Conservation (phyloP, 2,797 vertebrate species). For the Rhincodon typus region DNA sequence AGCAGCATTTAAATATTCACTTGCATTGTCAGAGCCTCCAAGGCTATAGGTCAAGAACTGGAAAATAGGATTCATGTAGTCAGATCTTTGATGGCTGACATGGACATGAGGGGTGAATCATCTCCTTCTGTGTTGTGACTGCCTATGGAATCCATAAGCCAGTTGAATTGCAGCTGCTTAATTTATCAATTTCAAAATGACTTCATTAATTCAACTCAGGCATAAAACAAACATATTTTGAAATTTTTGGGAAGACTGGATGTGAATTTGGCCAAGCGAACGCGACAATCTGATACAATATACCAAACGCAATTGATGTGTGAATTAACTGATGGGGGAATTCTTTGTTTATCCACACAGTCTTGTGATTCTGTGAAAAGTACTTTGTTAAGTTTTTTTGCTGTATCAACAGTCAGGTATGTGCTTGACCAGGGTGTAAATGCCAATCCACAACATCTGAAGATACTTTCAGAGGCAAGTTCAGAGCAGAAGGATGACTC, state of each 20-base stretch:
- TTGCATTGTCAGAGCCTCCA: too few relatives aligned
- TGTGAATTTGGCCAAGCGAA: neutral
- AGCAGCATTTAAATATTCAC: too few relatives aligned
- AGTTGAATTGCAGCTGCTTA: neutral
- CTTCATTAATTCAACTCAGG: neutral
- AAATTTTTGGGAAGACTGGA: neutral
- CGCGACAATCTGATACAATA: neutral
- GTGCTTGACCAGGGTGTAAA: neutral
- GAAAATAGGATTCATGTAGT: too few relatives aligned
- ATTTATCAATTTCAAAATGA: neutral
- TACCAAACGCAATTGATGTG: neutral
- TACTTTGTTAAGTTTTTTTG: neutral
- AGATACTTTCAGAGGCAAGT: neutral
- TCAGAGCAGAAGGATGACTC: neutral
- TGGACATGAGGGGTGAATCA: too few relatives aligned
- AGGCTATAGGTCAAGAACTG: too few relatives aligned
- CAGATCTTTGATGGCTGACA: too few relatives aligned
- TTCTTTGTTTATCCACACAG: neutral
- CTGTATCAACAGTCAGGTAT: neutral
- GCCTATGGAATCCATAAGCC: neutral
- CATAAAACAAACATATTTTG: neutral
- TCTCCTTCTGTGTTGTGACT: too few relatives aligned
- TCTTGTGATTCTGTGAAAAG: conserved; percentile 2
- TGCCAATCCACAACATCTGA: neutral
- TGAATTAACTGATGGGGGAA: neutral